phyloP scores from a whole-genome alignment of 2,888 invertebrate species.

The Drosophila differens region DNA sequence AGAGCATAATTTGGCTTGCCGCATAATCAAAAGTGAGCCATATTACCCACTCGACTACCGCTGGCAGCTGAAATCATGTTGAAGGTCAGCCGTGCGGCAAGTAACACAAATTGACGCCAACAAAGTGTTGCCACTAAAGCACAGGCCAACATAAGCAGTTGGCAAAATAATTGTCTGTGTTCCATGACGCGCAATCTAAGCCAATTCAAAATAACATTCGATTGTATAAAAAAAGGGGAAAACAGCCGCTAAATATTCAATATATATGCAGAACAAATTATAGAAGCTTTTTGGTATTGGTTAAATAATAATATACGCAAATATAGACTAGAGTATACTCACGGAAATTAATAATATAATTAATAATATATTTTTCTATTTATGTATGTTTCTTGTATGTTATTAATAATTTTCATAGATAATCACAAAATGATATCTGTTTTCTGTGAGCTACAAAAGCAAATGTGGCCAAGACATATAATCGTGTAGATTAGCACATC shows the following conservation, averaged over 20 bases:
- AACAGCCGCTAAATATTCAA: not conserved
- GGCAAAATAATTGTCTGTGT: slow-evolving; percentile 16
- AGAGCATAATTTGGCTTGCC: slow-evolving; percentile 56
- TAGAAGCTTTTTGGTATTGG: not conserved
- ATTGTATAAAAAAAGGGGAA: not conserved
- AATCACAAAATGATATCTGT: not conserved
- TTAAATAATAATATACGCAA: not conserved
- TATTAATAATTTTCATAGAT: not conserved
- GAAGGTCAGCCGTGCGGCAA: slow-evolving; percentile 55
- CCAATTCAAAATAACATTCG: not conserved
- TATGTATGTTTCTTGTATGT: not conserved
- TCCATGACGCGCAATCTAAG: slow-evolving; percentile 13
- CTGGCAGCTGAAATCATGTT: slow-evolving; percentile 33
- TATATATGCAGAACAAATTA: not conserved
- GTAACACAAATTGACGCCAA: slow-evolving; percentile 24
- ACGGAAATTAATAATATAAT: not conserved
- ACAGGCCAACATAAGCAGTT: slow-evolving; percentile 6
- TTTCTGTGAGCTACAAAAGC: not conserved
- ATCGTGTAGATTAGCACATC: not conserved
- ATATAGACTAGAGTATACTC: not conserved
- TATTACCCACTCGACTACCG: slow-evolving; percentile 40
- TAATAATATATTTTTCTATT: not conserved
- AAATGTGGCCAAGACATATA: not conserved
- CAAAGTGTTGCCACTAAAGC: slow-evolving; percentile 34
- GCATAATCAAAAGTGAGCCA: slow-evolving; percentile 57